Evolutionary conservation across 2,888 invertebrate genomes (phyloP).

Genomic region (Drosophila mayaguana): DNA sequence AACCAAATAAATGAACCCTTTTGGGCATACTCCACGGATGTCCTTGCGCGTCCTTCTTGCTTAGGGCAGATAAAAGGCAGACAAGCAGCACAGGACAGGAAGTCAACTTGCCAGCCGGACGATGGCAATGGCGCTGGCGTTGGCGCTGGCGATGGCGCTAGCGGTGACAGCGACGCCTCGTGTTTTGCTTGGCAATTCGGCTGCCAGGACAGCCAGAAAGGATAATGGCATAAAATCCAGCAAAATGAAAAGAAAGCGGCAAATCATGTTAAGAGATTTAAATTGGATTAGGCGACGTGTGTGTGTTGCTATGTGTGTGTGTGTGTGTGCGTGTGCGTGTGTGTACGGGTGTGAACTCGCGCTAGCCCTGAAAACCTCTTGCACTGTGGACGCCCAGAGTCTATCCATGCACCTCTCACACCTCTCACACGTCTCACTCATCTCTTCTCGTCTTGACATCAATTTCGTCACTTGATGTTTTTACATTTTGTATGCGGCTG

Average conservation of each 20-base stretch:
- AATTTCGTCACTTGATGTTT: constrained; percentile 72
- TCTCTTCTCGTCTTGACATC: constrained; percentile 68
- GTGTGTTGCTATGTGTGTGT: constrained; percentile 12
- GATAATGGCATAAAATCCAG: constrained; percentile 79
- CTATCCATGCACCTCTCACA: neutral
- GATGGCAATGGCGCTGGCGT: neutral
- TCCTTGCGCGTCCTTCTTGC: constrained; percentile 59
- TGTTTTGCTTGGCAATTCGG: constrained; percentile 62
- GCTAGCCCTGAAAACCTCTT: constrained; percentile 51
- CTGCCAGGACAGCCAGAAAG: constrained; percentile 59
- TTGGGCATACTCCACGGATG: constrained; percentile 65
- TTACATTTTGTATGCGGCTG: constrained; percentile 40
- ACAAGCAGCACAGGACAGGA: constrained; percentile 1
- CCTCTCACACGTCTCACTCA: neutral
- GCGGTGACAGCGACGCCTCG: constrained; percentile 33
- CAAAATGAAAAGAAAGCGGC: constrained; percentile 81
- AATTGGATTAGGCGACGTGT: constrained; percentile 79
- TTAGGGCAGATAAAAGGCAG: constrained; percentile 65
- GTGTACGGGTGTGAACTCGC: constrained; percentile 49
- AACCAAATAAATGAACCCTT: constrained; percentile 80
- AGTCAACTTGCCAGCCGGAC: constrained; percentile 3
- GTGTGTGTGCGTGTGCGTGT: constrained; percentile 5
- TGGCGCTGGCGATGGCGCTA: constrained; percentile 10
- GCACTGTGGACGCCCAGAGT: constrained; percentile 19
- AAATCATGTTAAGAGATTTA: constrained; percentile 83